A percentile compares a stretch with the other conserved stretches of the same genome.
These are phyloP conservation scores for Siniperca obscura DNA, from an alignment of 2,797 vertebrate genomes.

Conservation along the genomic window DNA sequence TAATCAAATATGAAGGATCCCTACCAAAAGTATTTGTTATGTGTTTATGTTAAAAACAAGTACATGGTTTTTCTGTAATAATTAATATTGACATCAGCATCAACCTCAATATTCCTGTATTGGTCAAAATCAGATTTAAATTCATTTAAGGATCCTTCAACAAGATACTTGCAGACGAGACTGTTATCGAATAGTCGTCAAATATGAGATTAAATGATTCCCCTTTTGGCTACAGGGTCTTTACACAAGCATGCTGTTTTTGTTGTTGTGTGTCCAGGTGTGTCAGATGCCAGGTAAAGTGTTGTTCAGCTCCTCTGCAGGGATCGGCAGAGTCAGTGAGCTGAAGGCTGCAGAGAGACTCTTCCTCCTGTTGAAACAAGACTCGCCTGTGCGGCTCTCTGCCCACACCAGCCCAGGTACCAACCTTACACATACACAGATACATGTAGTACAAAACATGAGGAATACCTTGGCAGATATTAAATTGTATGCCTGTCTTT, in stretches of 20 bases:
- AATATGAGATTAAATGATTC: background rate
- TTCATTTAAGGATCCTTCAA: background rate
- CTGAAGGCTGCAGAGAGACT: conserved; percentile 92
- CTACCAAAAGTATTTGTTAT: background rate
- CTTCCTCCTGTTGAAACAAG: conserved; percentile 88
- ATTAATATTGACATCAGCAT: background rate
- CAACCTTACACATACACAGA: background rate
- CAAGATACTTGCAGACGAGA: background rate
- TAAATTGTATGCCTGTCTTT: background rate
- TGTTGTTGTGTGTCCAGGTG: conserved; percentile 81
- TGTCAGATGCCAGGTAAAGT: conserved; percentile 90
- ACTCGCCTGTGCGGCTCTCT: conserved; percentile 71
- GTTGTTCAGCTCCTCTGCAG: conserved; percentile 86
- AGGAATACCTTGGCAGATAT: background rate
- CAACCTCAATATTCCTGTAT: background rate
- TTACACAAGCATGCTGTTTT: background rate
- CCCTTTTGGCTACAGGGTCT: background rate
- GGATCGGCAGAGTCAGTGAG: conserved; percentile 73
- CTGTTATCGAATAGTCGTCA: accelerated
- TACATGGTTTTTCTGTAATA: background rate
- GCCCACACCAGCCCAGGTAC: conserved; percentile 80
- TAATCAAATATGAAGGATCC: background rate
- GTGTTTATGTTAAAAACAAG: background rate
- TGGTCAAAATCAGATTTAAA: background rate
- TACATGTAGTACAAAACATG: background rate